Evolutionary conservation across 2,113 vertebrate species (phyloP), one percentile per base, ranked within the genome.

Genomic region (Pygathrix nemaeus): DNA sequence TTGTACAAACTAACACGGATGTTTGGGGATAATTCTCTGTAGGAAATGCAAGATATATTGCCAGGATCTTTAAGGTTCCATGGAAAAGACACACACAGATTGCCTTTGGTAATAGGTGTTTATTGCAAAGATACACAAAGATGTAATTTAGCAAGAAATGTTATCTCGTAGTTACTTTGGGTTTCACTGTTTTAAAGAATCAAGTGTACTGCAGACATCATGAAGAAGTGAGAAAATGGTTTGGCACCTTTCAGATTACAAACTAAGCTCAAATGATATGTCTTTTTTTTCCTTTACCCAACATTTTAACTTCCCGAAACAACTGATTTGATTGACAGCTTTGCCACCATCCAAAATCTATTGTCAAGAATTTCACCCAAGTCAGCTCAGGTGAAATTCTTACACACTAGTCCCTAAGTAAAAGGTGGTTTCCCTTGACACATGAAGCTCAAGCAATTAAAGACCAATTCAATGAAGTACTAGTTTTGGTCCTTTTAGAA

Each of bases 101-200:
- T 86, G 93, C 75, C 93, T 97, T 81, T 95, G 85, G 72, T 90
- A 85, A 93, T 59, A 97, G 76, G 20, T 94, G 57, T 73, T 96
- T 97, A 93, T 94, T 96, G 78, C 57, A 38, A 85, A 12, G 64
- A 80, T 52, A 52, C 30, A 6, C 4, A 50, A 80, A 59, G 38
- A 90, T 72, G 23, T 50, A 81, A 88, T 96, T 96, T 92, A 72
- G n/a, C 9, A 84, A 83, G 55, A 79, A 94, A 82, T 50, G 40
- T 23, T 89, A 52, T 79, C 52, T 96, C 11, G 1, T 43, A 78
- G 25, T 13, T 83, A n/a, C n/a, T 70, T 43, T 38, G 50, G 7
- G 45, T 73, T 88, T 85, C 70, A 35, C 13, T 35, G 32, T 30
- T 89, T 57, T 43, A 38, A 61, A 96, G 57, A 96, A 66, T 27